phyloP scores from a whole-genome alignment of 2,888 invertebrate genomes.

The Hanleya hanleyi region DNA sequence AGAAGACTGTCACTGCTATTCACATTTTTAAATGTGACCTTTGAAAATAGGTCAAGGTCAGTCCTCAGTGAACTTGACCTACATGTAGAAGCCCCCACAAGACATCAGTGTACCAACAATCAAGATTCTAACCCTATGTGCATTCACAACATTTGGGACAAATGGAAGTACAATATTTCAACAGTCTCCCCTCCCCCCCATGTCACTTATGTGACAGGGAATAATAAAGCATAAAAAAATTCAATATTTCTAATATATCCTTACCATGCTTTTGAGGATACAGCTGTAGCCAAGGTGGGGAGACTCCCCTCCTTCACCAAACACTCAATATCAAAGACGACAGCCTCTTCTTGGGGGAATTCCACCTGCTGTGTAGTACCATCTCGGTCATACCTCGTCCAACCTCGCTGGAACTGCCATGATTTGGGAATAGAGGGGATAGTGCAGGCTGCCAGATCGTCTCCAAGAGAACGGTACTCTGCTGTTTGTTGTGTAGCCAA shows the following conservation, averaged over 20 bases:
- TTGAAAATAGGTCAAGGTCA: no score
- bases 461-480: constrained; percentile 81
- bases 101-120: no score
- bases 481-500: constrained; percentile 85
- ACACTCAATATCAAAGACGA: constrained; percentile 96
- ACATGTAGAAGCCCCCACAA: no score
- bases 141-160: no score
- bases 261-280: constrained; percentile 86
- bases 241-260: not conserved
- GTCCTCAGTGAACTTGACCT: no score
- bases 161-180: no score
- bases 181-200: no score
- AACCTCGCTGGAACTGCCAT: constrained; percentile 79
- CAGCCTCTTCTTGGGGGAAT: constrained; percentile 86
- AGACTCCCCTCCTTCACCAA: constrained; percentile 87
- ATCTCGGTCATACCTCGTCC: constrained; percentile 73
- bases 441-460: constrained; percentile 76
- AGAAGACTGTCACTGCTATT: no score
- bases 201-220: no score
- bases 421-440: constrained; percentile 81
- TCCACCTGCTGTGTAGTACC: constrained; percentile 75
- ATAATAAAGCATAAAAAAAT: no score
- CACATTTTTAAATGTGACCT: no score
- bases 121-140: no score
- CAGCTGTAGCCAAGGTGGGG: constrained; percentile 94